These are phyloP conservation scores for Eudemis profundana DNA, from an alignment of 2,888 invertebrate species.

Conservation along the genomic window DNA sequence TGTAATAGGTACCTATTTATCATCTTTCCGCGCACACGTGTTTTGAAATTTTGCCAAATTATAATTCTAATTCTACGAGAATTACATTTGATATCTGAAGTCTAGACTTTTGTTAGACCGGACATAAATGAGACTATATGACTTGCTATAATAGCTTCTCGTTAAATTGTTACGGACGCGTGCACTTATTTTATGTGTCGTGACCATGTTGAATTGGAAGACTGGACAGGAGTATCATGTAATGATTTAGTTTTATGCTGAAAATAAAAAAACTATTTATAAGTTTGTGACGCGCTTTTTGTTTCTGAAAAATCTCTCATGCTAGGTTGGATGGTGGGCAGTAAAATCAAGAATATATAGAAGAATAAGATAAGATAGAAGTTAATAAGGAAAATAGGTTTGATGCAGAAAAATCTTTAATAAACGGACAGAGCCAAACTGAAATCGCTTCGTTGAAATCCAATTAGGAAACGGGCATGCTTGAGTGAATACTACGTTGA, in stretches of 20 bases:
- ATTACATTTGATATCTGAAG: neutral
- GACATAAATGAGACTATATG: slow-evolving; percentile 47
- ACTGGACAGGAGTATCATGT: slow-evolving; percentile 5
- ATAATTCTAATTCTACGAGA: neutral
- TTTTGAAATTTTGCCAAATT: slow-evolving; percentile 21
- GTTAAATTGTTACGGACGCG: slow-evolving; percentile 68
- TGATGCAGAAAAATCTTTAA: too few relatives aligned
- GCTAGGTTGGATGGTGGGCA: too few relatives aligned
- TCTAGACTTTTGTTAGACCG: slow-evolving; percentile 38
- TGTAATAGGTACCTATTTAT: slow-evolving; percentile 3
- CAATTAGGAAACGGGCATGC: slow-evolving; percentile 32
- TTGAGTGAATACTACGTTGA: slow-evolving; percentile 22
- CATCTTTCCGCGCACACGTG: neutral
- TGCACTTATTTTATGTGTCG: slow-evolving; percentile 55
- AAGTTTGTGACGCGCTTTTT: neutral
- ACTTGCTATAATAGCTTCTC: slow-evolving; percentile 57
- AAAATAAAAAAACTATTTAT: slow-evolving; percentile 16
- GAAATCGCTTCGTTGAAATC: slow-evolving; percentile 18
- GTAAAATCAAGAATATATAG: too few relatives aligned
- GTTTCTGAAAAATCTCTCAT: neutral
- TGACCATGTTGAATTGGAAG: slow-evolving; percentile 8
- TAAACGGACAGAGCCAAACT: neutral
- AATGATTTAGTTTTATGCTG: slow-evolving; percentile 15
- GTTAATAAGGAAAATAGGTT: too few relatives aligned
- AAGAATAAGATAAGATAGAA: too few relatives aligned